Evolutionary conservation across 1,140 invertebrate genomes (phyloP), one percentile per base, ranked within the genome.

Genomic region (Drosophila elegans): DNA sequence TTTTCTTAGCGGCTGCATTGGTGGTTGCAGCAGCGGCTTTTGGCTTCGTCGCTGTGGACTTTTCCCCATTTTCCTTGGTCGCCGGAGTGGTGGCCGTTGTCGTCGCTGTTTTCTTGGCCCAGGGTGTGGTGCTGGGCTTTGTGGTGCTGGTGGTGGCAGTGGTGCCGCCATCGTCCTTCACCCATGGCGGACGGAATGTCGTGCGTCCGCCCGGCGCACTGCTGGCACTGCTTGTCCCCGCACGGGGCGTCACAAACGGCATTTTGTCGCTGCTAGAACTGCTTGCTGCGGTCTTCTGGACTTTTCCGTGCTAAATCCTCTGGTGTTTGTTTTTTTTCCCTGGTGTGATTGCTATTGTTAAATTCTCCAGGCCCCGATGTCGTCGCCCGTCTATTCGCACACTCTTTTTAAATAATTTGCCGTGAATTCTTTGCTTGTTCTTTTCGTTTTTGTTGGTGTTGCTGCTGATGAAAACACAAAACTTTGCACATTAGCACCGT

Each of bases 171-270:
- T 95, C 96, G 67, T 96, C 96, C 90, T 96, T 96, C 12, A 97
- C 96, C 96, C 96, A 97, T 9, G 96, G 96, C 11, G 96, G 96
- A 54, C 96, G 94, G 86, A 96, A 96, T 63, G 95, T 96, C 52
- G 94, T 95, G 69, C 95, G 94, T 75, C 93, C 82, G 68, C 78
- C 91, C 63, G 69, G 90, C 11, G 62, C 91, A 74, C 93, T 69
- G 63, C 45, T 74, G 44, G 73, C 71, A 92, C 93, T 80, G 49
- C 72, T 76, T 27, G 88, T 77, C 44, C 74, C 74, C 67, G 80
- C 57, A 49, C 88, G 85, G 57, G 90, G 86, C 38, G 90, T 84
- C 57, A 91, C 90, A 51, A 91, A 91, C 52, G 90, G 90, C 90
- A 91, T 91, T 67, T 42, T 59, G 25, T 27, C 13, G 34, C n/a